Evolutionary conservation across 1,140 invertebrate genomes (phyloP), one percentile per base, ranked within the genome.

Genomic region (Heliconius hermathena): DNA sequence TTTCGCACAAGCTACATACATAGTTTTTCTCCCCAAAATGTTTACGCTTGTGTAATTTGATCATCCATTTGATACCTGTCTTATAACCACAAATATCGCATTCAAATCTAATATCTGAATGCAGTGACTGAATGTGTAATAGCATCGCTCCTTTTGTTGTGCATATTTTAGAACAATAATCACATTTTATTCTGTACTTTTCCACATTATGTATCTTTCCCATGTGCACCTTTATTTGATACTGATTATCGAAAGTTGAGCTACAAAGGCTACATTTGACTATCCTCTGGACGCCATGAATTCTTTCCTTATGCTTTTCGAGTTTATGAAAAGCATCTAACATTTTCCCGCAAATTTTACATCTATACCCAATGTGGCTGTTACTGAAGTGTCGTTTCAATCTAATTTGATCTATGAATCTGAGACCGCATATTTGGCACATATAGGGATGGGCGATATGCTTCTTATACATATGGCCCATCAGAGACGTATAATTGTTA

Each of bases 11-110:
- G 57, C 82, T 87, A 72, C 89, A 91, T 0, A 70, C 71, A 57
- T 91, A 91, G 9, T 89, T 82, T 52, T 81, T 88, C 38, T 86
- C 84, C 0, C 85, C 89, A 46, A 81, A 87, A 87, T 91, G 90
- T 72, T 87, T 91, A 5, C 85, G 81, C 49, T 86, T 88, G 66
- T 91, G 90, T 26, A 91, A 78, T 9, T 85, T 90, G 22, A 90
- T 79, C 87, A 90, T 81, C 87, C 88, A 89, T 70, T 88, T 87
- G 8, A 87, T 86, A 5, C 83, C 81, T 0, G 86, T 85, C 38
- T 84, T 89, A n/a, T 91, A 91, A n/a, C 87, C 87, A 72, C 89
- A 91, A 0, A 87, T 36, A 77, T 91, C 89, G 72, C 89, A 91
- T 77, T 87, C 81, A 36, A 84, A 90, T 38, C 78, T 84, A 1